These are phyloP conservation scores for Julus scandinavius DNA, from an alignment of 2,888 invertebrate species.

Conservation along the genomic window DNA sequence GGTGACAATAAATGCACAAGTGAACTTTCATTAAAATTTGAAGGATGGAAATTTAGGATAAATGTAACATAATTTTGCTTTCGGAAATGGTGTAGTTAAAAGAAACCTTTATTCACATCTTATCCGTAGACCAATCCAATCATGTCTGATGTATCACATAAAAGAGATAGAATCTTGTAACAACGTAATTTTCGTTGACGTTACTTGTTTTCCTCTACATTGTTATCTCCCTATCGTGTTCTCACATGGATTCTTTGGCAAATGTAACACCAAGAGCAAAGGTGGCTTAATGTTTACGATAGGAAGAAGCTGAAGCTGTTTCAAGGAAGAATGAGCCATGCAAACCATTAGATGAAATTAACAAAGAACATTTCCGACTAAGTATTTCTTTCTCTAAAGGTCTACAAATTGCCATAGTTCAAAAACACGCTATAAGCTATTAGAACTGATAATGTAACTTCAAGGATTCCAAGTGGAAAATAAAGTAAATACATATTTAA, in stretches of 20 bases:
- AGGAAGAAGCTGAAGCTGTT: neutral
- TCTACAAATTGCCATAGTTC: neutral
- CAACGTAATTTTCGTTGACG: neutral
- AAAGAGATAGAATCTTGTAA: constrained; percentile 17
- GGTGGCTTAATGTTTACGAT: neutral
- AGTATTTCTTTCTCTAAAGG: neutral
- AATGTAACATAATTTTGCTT: neutral
- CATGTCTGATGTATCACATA: constrained; percentile 1
- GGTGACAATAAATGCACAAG: no score
- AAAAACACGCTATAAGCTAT: neutral
- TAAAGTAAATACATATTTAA: neutral
- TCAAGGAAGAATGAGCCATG: neutral
- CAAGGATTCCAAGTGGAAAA: neutral
- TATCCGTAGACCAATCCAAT: neutral
- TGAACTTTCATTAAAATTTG: neutral
- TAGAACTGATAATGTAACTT: neutral
- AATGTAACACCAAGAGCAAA: neutral
- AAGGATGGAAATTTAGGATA: neutral
- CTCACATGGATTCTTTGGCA: neutral
- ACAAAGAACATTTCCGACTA: neutral
- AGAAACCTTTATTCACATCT: neutral
- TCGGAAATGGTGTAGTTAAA: neutral
- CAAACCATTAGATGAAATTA: neutral
- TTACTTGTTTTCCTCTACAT: neutral
- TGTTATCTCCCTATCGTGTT: neutral